Conservation (phyloP, 2,888 invertebrate species). For the Ophraella communa region DNA sequence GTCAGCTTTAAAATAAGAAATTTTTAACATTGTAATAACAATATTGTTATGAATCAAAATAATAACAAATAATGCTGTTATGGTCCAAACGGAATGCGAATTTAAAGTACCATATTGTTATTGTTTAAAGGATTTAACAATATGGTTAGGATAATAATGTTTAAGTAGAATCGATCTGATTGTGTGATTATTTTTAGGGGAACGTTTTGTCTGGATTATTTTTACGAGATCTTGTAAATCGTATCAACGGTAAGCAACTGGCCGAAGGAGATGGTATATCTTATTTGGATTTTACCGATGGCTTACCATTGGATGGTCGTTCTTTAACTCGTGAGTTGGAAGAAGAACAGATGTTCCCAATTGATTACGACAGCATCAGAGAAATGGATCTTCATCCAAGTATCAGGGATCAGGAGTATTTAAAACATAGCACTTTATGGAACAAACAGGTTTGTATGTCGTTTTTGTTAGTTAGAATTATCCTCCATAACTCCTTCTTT, state of each 20-base stretch:
- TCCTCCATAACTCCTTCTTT: too few relatives aligned
- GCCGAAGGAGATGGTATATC: conserved; percentile 63
- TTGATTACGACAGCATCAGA: conserved; percentile 74
- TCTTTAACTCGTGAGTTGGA: conserved; percentile 61
- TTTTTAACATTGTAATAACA: too few relatives aligned
- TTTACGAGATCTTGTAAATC: conserved; percentile 77
- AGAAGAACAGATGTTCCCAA: conserved; percentile 58
- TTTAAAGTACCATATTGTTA: too few relatives aligned
- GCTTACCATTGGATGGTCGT: conserved; percentile 54
- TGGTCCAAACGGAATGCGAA: too few relatives aligned
- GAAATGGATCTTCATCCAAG: conserved; percentile 73
- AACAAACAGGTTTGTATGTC: conserved; percentile 64
- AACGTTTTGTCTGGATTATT: conserved; percentile 71
- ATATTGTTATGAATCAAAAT: too few relatives aligned
- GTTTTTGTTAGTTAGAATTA: neutral
- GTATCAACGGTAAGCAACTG: conserved; percentile 75
- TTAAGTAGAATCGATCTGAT: too few relatives aligned
- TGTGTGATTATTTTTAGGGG: conserved; percentile 40
- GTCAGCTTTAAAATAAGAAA: too few relatives aligned
- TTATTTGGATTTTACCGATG: conserved; percentile 70
- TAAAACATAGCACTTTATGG: conserved; percentile 77
- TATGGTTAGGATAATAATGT: too few relatives aligned
- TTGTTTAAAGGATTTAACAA: too few relatives aligned
- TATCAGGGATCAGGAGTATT: conserved; percentile 84
- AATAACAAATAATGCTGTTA: too few relatives aligned